phyloP scores from a whole-genome alignment of 2,888 invertebrate species.

The Polydrusus tereticollis region DNA sequence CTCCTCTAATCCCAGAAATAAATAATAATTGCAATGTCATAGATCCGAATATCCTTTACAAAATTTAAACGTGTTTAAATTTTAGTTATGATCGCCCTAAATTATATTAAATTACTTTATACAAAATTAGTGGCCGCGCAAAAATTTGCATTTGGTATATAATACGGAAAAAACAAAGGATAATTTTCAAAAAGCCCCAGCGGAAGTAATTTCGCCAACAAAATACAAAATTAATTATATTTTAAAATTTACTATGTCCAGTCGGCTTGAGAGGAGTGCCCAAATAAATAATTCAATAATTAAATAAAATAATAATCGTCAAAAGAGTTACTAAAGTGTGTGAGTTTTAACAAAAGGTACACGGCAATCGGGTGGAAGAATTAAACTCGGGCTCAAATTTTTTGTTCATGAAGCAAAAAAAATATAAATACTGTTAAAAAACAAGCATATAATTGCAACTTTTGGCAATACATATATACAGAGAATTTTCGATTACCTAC shows the following conservation, averaged over 20 bases:
- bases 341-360: slow-evolving; percentile 18
- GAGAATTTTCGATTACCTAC: too few species aligned
- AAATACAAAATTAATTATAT: slow-evolving; percentile 34
- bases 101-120: slow-evolving; percentile 7
- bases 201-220: slow-evolving; percentile 37
- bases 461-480: too few species aligned
- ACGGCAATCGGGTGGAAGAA: neutral
- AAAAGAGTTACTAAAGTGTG: slow-evolving; percentile 38
- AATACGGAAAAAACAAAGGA: slow-evolving; percentile 40
- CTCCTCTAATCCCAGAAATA: neutral
- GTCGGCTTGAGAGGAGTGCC: slow-evolving; percentile 18
- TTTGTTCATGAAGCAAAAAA: neutral
- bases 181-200: slow-evolving; percentile 33
- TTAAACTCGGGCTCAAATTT: neutral
- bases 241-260: slow-evolving; percentile 35
- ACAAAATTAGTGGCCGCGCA: slow-evolving; percentile 13
- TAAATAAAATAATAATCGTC: slow-evolving; percentile 30
- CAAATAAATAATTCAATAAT: slow-evolving; percentile 36
- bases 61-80: slow-evolving; percentile 15
- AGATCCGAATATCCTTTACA: slow-evolving; percentile 16
- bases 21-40: neutral
- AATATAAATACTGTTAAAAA: neutral
- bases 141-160: slow-evolving; percentile 33
- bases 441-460: too few species aligned
- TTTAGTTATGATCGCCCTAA: slow-evolving; percentile 14